Evolutionary conservation across 2,113 vertebrate genomes (phyloP).

Genomic region (Nothobranchius kuhntae): DNA sequence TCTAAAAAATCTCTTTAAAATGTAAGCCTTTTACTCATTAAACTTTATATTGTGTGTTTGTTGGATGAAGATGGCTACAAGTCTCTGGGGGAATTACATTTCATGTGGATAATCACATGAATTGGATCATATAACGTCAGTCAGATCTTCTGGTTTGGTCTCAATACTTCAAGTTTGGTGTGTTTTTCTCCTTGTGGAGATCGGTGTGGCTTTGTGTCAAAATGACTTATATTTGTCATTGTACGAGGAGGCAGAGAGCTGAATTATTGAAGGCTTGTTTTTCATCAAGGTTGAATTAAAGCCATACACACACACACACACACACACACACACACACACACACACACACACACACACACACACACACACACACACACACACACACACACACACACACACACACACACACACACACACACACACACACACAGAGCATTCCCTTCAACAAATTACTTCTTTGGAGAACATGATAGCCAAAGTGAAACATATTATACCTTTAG

Average conservation of each 20-base stretch:
- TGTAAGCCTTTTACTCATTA: no score
- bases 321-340: slow-evolving; percentile 18
- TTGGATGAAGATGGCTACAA: no score
- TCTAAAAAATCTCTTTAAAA: no score
- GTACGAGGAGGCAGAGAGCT: slow-evolving; percentile 22
- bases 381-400: slow-evolving; percentile 10
- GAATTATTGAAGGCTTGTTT: slow-evolving; percentile 62
- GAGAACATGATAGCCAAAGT: slow-evolving; percentile 26
- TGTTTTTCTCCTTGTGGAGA: background rate
- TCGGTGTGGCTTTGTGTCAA: slow-evolving; percentile 24
- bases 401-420: no score
- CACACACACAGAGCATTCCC: background rate
- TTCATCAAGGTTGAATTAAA: slow-evolving; percentile 61
- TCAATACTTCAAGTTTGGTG: background rate
- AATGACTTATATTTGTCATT: slow-evolving; percentile 49
- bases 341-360: background rate
- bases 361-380: no score
- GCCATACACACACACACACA: slow-evolving; percentile 7
- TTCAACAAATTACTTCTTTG: slow-evolving; percentile 36
- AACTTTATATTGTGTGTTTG: no score
- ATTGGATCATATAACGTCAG: no score
- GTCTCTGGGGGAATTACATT: no score
- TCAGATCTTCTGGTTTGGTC: background rate
- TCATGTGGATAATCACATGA: no score
- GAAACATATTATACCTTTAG: slow-evolving; percentile 16